Percentiles rank a stretch among this genome's conserved stretches.
phyloP scores from a whole-genome alignment of 2,113 vertebrate species.

The Numenius arquata region DNA sequence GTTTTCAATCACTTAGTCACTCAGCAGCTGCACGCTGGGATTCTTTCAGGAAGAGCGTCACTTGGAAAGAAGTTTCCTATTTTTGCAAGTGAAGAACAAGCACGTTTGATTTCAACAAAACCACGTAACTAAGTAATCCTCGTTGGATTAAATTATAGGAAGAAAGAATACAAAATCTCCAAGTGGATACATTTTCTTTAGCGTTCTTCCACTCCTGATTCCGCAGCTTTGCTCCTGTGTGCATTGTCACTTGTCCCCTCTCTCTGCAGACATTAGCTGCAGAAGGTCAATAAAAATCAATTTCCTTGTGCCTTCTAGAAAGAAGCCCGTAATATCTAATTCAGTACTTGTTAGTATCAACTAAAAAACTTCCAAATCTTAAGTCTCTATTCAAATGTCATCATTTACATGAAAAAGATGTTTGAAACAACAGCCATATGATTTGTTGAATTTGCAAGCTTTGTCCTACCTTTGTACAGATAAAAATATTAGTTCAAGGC shows the following conservation, averaged over 20 bases:
- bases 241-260: neutral
- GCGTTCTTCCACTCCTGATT: neutral
- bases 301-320: neutral
- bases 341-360: neutral
- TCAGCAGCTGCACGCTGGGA: neutral
- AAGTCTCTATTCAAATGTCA: neutral
- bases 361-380: neutral
- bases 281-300: neutral
- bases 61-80: neutral
- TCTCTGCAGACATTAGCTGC: neutral
- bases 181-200: neutral
- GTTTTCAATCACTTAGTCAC: neutral
- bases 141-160: neutral
- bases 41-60: neutral
- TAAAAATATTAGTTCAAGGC: neutral
- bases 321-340: too few species aligned
- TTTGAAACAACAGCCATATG: neutral
- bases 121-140: neutral
- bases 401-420: neutral
- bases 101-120: neutral
- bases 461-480: neutral
- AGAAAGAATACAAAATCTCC: neutral
- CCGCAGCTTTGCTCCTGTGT: neutral
- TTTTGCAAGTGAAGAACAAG: neutral
- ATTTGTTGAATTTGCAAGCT: neutral